Percentiles rank a stretch among this genome's conserved stretches.
These are phyloP conservation scores for Oplegnathus fasciatus DNA, from an alignment of 2,113 vertebrate species.

Conservation along the genomic window DNA sequence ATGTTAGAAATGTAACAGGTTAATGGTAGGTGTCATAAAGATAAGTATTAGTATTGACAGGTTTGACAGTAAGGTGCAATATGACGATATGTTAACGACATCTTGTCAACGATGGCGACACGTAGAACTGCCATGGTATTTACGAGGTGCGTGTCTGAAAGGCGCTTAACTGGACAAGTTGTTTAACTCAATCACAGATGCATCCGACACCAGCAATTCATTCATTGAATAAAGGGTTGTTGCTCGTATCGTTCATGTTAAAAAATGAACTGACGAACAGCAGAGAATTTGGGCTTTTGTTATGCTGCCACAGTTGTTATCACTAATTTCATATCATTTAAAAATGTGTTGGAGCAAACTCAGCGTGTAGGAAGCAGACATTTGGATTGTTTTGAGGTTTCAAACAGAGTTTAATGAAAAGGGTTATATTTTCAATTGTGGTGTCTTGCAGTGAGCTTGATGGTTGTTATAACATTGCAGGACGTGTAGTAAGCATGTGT, in stretches of 20 bases:
- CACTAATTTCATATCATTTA: not conserved
- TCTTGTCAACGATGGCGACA: too few relatives aligned
- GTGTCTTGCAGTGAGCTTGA: not conserved
- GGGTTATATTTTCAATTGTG: not conserved
- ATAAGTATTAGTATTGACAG: too few relatives aligned
- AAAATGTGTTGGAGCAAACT: not conserved
- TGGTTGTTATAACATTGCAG: not conserved
- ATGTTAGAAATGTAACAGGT: too few relatives aligned
- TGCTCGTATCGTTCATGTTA: not conserved
- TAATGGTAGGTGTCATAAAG: too few relatives aligned
- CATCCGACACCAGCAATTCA: not conserved
- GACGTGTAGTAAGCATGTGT: slow-evolving; percentile 23
- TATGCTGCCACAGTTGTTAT: not conserved
- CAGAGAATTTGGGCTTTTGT: slow-evolving; percentile 4
- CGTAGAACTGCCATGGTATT: not conserved
- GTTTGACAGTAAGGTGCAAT: too few relatives aligned
- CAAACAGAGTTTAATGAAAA: not conserved
- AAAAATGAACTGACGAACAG: not conserved
- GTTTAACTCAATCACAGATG: not conserved
- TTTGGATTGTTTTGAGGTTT: not conserved
- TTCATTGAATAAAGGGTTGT: not conserved
- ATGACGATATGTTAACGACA: too few relatives aligned
- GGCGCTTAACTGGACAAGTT: slow-evolving; percentile 8
- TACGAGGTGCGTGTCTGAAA: slow-evolving; percentile 10
- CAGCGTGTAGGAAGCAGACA: not conserved